These are phyloP conservation scores for Scomber japonicus DNA, from an alignment of 2,113 vertebrate species.

Conservation along the genomic window DNA sequence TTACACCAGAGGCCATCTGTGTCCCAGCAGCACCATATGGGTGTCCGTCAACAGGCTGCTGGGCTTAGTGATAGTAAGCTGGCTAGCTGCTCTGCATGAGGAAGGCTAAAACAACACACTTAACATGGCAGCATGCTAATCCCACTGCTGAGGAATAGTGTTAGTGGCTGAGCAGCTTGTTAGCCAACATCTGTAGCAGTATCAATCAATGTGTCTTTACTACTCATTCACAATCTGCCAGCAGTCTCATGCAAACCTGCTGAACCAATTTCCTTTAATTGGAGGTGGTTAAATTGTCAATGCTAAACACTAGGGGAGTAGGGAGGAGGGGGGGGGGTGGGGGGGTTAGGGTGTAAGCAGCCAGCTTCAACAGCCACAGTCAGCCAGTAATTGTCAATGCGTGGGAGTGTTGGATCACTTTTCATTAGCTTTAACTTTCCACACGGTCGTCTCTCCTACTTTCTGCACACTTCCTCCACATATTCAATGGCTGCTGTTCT, in stretches of 20 bases:
- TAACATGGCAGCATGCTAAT: constrained; percentile 48
- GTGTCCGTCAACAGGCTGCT: constrained; percentile 48
- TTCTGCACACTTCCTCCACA: no score
- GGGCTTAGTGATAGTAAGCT: constrained; percentile 53
- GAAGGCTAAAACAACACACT: constrained; percentile 33
- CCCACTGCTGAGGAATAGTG: constrained; percentile 13
- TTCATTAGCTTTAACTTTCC: no score
- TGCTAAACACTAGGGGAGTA: no score
- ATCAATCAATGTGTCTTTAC: constrained; percentile 11
- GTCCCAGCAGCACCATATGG: constrained; percentile 80
- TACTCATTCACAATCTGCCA: constrained; percentile 31
- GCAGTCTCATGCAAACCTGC: not conserved
- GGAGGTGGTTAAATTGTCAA: no score
- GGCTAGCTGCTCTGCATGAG: constrained; percentile 11
- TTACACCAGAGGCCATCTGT: constrained; percentile 82
- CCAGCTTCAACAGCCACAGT: no score
- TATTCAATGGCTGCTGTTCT: no score
- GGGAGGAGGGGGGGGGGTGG: no score
- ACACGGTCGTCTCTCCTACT: no score
- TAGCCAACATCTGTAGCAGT: constrained; percentile 52
- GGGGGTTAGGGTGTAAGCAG: no score
- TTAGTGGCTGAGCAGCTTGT: constrained; percentile 12
- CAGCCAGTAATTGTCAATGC: no score
- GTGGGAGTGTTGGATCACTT: no score
- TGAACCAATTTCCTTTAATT: not conserved